A percentile compares a stretch with the other conserved stretches of the same genome.
Conservation (phyloP, 2,888 invertebrate genomes). For the Notodonta dromedarius region DNA sequence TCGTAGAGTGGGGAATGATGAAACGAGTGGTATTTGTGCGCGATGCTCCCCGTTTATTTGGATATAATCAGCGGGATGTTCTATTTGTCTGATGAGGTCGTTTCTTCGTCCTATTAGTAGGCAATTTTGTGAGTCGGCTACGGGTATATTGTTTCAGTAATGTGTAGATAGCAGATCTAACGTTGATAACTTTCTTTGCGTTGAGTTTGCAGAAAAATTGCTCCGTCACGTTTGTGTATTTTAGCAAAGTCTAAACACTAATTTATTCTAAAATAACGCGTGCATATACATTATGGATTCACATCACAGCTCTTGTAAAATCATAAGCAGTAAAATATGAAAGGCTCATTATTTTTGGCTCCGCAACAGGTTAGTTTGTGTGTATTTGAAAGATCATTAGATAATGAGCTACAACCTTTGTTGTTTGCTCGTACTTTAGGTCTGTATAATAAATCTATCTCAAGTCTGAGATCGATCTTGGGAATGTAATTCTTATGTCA, state of each 20-base stretch:
- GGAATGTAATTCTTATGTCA: too few species aligned
- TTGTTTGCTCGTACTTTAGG: too few species aligned
- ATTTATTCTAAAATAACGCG: neutral
- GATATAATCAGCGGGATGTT: slow-evolving; percentile 46
- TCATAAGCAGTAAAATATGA: neutral
- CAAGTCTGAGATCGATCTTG: too few species aligned
- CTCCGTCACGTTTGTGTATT: neutral
- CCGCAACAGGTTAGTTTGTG: too few species aligned
- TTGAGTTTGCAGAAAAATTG: neutral
- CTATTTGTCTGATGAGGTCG: slow-evolving; percentile 23
- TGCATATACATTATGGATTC: neutral
- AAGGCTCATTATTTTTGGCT: too few species aligned
- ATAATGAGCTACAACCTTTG: too few species aligned
- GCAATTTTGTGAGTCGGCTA: slow-evolving; percentile 22
- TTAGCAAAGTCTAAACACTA: slow-evolving; percentile 1
- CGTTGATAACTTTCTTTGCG: slow-evolving; percentile 5
- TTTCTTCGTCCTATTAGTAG: slow-evolving; percentile 19
- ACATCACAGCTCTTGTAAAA: neutral
- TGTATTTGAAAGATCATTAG: too few species aligned
- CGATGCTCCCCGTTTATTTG: slow-evolving; percentile 49
- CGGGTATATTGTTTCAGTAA: slow-evolving; percentile 22
- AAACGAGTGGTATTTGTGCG: slow-evolving; percentile 60
- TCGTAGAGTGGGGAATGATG: slow-evolving; percentile 54
- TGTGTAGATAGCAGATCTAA: slow-evolving; percentile 20
- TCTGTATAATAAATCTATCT: too few species aligned